Evolutionary conservation across 2,113 vertebrate genomes (phyloP).

Genomic region (Garra rufa): DNA sequence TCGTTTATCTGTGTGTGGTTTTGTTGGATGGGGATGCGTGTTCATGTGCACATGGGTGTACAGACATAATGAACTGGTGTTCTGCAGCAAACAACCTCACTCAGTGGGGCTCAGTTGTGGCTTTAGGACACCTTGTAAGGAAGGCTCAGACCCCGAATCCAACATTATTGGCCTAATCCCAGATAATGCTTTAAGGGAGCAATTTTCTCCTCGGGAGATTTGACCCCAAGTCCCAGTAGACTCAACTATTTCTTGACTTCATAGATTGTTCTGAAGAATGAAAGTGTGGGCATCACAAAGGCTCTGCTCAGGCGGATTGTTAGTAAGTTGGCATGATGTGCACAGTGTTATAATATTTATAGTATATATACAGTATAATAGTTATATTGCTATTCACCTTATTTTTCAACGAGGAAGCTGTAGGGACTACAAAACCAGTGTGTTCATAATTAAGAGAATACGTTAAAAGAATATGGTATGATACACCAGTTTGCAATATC

Average conservation of each 20-base stretch:
- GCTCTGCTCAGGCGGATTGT: background rate
- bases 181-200: constrained; percentile 81
- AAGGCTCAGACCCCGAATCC: constrained; percentile 75
- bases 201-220: constrained; percentile 82
- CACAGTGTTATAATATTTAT: background rate
- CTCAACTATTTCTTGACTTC: constrained; percentile 78
- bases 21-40: background rate
- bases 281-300: constrained; percentile 62
- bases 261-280: constrained; percentile 76
- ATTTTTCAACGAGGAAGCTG: too few species aligned
- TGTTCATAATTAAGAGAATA: too few species aligned
- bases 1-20: background rate
- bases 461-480: too few species aligned
- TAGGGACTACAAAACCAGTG: too few species aligned
- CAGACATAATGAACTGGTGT: constrained; percentile 69
- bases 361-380: background rate
- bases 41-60: constrained; percentile 6
- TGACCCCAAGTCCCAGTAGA: constrained; percentile 76
- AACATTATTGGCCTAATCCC: constrained; percentile 81
- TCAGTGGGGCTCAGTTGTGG: constrained; percentile 63
- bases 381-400: too few species aligned
- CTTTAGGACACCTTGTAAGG: constrained; percentile 71
- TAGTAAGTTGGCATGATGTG: background rate
- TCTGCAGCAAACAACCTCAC: constrained; percentile 62
- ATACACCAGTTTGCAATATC: too few species aligned